Base-by-base conservation (phyloP, 2,797 vertebrate species). In the Lithobates sylvaticus region DNA sequence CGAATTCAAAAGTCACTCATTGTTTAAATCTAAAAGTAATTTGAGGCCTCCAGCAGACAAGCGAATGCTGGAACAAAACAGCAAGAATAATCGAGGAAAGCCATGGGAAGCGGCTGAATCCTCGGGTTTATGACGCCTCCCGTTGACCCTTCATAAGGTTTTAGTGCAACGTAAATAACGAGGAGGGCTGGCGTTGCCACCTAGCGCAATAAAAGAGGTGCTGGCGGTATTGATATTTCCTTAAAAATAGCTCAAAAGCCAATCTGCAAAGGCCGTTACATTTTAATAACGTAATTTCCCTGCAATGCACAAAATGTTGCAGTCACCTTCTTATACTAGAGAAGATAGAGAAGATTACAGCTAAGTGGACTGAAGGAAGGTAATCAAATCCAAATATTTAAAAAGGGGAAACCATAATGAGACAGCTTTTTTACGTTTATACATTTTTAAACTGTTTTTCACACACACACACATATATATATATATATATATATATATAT, bases 211-310 rank as follows among this genome's bases (percentile, higher is more conserved):
- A 75, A 71, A 81, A 50, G 29, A 75, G 84, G 3, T 32, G 32
- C 29, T 75, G 15, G 12, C 4, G 13, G 39, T 29, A 85, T 80
- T 64, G 71, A 85, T 85, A 81, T 85, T 74, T 54, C 76, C 29
- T 73, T 64, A 73, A 73, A 77, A 34, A 29, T 13, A 42, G 27
- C 71, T 7, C 26, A 4, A 15, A 61, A 76, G 29, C 61, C 76
- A 72, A 74, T 80, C 54, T 80, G 23, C 26, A 10, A 7, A 50
- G 10, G 10, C 58, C 27, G 65, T 68, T 68, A 18, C 32, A 69
- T 23, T 42, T 50, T 75, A 64, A 68, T 67, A 72, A 65, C 65
- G 32, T 58, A 26, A 36, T 21, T 58, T 44, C 26, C 26, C 12
- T 26, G 75, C 3, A 50, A n/a, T 72, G n/a, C 21, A 39, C 27